Conservation (phyloP, 2,888 invertebrate genomes). For the Trileptium ribeirensis region DNA sequence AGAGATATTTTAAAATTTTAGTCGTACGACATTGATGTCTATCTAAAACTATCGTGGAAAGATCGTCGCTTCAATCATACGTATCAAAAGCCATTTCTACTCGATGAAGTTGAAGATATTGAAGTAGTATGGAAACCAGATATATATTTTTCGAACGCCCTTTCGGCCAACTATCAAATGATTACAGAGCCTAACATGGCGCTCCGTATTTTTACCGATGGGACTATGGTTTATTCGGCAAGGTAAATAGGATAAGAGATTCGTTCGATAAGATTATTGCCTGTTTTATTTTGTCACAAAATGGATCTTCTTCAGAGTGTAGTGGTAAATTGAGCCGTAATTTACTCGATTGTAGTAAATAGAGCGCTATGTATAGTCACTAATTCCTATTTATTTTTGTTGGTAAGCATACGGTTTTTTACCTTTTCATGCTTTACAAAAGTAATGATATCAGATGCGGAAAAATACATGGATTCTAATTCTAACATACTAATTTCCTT, state of each 20-base stretch:
- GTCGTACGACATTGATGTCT: slow-evolving; percentile 51
- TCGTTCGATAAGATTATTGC: too few species aligned
- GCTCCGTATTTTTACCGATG: slow-evolving; percentile 48
- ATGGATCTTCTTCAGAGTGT: background rate
- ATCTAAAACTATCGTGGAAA: slow-evolving; percentile 47
- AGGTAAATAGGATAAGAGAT: slow-evolving; percentile 39
- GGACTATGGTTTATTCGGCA: slow-evolving; percentile 47
- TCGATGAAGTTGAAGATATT: slow-evolving; percentile 44
- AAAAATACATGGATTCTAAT: too few species aligned
- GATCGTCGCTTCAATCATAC: slow-evolving; percentile 46
- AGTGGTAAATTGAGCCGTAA: too few species aligned
- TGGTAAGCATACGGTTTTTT: too few species aligned
- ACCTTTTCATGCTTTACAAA: too few species aligned
- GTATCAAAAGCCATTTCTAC: slow-evolving; percentile 46
- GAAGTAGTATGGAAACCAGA: slow-evolving; percentile 47
- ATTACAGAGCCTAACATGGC: slow-evolving; percentile 50
- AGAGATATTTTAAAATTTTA: too few species aligned
- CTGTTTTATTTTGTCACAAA: too few species aligned
- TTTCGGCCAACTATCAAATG: slow-evolving; percentile 50
- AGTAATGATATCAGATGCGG: too few species aligned
- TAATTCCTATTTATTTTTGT: too few species aligned
- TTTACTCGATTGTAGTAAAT: too few species aligned
- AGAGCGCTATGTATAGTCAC: too few species aligned
- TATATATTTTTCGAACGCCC: slow-evolving; percentile 48
- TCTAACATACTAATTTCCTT: too few species aligned